Base-by-base conservation (phyloP, 2,888 invertebrate species). In the Smittia aterrima region DNA sequence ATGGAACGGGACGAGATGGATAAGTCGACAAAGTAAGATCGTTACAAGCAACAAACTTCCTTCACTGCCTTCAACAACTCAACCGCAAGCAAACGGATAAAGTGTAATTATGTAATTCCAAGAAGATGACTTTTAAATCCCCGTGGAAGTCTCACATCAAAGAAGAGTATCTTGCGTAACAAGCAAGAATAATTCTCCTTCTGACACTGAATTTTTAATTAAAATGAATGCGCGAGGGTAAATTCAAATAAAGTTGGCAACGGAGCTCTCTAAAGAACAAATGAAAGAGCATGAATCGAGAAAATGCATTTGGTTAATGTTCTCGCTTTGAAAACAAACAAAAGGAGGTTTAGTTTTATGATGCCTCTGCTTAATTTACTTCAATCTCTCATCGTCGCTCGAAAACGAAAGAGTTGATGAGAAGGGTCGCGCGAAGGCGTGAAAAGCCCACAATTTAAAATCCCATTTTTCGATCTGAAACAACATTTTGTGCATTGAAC, bases 401-500 rank as follows among this genome's bases (percentile, higher is more conserved):
- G n/a, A n/a, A n/a, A n/a, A n/a, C n/a, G n/a, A n/a, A 47, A 47
- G 20, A 20, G 18, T 22, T 22, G 58, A 9, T 58, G 20, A 58
- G 18, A 58, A 58, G 58, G 58, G 58, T 58, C 58, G 58, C 22
- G 58, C 18, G 58, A 58, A 58, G 58, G 58, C 58, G 58, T 58
- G 7, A 58, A 58, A 58, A 58, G 20, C 58, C 58, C 18, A 18
- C 58, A 18, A 16, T 47, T 58, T 58, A n/a, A 58, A 58, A 58
- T n/a, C 16, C 32, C 32, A 32, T 32, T 47, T 47, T n/a, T 16
- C 16, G 47, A 47, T 47, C 47, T 13, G 4, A 16, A 47, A 47
- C n/a, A 11, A 32, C 9, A 9, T 32, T 9, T 32, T 9, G 32
- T 32, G 32, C 32, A 32, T 32, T 9, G 32, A 32, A 9, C 32